phyloP scores from a whole-genome alignment of 1,140 invertebrate species.

The Probaryconus sp. region DNA sequence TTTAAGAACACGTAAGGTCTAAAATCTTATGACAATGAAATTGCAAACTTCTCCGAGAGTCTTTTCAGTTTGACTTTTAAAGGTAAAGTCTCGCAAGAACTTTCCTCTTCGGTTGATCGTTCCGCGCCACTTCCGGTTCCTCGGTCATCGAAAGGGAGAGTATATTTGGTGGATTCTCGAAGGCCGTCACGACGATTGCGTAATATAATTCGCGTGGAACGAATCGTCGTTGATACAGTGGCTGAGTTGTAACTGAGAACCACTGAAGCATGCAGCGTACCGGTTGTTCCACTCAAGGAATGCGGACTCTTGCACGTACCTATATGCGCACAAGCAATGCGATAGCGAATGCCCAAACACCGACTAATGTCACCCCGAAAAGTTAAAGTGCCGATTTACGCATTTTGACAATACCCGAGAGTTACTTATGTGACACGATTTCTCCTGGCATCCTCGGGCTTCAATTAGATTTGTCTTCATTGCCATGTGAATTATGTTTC shows the following conservation, averaged over 20 bases:
- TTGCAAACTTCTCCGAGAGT: too few species aligned
- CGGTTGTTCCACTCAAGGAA: slow-evolving; percentile 79
- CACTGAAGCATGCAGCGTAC: slow-evolving; percentile 76
- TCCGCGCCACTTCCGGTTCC: slow-evolving; percentile 31
- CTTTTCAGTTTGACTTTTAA: too few species aligned
- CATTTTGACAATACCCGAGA: too few species aligned
- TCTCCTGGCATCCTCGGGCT: too few species aligned
- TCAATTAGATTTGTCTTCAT: too few species aligned
- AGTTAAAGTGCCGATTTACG: slow-evolving; percentile 12
- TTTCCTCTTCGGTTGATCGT: not conserved
- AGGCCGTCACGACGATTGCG: slow-evolving; percentile 52
- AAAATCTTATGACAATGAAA: too few species aligned
- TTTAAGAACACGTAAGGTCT: too few species aligned
- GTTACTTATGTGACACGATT: too few species aligned
- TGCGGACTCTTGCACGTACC: slow-evolving; percentile 72
- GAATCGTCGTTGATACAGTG: slow-evolving; percentile 42
- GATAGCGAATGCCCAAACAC: slow-evolving; percentile 33
- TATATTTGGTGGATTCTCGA: slow-evolving; percentile 48
- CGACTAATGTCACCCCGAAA: slow-evolving; percentile 46
- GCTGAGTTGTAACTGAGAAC: slow-evolving; percentile 68
- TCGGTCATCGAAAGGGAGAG: slow-evolving; percentile 42
- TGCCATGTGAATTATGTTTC: too few species aligned
- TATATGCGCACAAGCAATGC: slow-evolving; percentile 44
- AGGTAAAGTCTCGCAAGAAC: not conserved
- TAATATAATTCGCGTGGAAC: slow-evolving; percentile 50